Evolutionary conservation across 1,140 invertebrate genomes (phyloP).

Genomic region (Babylonia areolata): DNA sequence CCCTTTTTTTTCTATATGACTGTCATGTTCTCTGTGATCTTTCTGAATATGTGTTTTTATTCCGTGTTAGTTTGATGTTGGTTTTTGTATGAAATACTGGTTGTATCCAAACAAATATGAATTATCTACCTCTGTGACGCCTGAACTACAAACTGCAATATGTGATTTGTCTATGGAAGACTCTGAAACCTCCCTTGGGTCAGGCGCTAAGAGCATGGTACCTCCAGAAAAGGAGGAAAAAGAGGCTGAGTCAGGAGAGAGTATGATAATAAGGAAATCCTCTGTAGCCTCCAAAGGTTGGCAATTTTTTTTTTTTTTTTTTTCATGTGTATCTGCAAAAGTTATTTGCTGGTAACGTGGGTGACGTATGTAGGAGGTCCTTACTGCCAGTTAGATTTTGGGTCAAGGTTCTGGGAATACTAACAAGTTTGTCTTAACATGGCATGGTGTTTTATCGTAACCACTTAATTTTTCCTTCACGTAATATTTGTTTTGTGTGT

Average conservation of each 20-base stretch:
- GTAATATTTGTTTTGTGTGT: too few relatives aligned
- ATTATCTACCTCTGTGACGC: too few relatives aligned
- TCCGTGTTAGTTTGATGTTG: too few relatives aligned
- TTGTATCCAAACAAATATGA: too few relatives aligned
- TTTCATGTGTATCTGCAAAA: not conserved
- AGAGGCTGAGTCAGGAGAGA: not conserved
- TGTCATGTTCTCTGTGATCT: too few relatives aligned
- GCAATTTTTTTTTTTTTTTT: not conserved
- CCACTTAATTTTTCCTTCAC: not conserved
- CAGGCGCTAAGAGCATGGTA: not conserved
- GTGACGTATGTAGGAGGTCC: too few relatives aligned
- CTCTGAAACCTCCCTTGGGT: not conserved
- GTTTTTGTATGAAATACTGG: too few relatives aligned
- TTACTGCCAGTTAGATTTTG: too few relatives aligned
- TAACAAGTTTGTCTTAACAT: not conserved
- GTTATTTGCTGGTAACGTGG: not conserved
- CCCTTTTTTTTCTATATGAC: too few relatives aligned
- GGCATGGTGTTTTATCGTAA: not conserved
- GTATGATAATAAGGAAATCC: slow-evolving; percentile 15
- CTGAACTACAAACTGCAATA: too few relatives aligned
- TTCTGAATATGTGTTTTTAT: too few relatives aligned
- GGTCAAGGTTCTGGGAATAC: not conserved
- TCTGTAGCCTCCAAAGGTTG: slow-evolving; percentile 20
- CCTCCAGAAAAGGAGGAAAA: not conserved
- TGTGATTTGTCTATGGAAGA: not conserved